Evolutionary conservation across 2,113 vertebrate genomes (phyloP), one percentile per base, ranked within the genome.

Genomic region (Pampusana beccarii): DNA sequence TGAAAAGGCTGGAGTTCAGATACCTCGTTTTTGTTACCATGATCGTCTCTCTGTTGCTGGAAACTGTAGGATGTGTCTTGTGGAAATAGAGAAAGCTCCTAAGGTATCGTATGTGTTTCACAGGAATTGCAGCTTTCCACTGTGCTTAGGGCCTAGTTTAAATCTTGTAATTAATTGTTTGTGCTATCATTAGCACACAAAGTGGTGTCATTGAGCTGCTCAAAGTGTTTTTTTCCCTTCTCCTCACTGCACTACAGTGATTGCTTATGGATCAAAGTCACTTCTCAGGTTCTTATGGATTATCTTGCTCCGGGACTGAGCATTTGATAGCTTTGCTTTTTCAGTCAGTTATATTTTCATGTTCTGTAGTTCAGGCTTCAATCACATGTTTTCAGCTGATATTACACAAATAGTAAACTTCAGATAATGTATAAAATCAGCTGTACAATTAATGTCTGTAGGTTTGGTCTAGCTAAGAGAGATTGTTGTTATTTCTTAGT

Each of bases 1-100:
- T 94, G 99, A 99, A 96, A 99, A 98, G 88, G 98, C 98, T 94
- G 99, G 99, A 71, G 98, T 99, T 95, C 99, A 99, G 98, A 99
- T 99, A 88, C 99, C 99, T 85, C 98, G 99, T 16, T 99, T 99
- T 97, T 99, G 99, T 97, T 99, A 99, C 56, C 99, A 99, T 25
- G 99, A 99, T 90, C 98, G 99, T 33, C 97, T 99, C 88, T 99
- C 99, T 34, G 98, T 99, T 69, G 99, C 99, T 93, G 99, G 99
- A 88, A 99, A 99, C 97, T 99, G 99, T 92, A 98, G 99, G 75
- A 99, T 99, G 99, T 99, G 99, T 97, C 98, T 99, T 78, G 99
- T 99, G 96, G 99, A 99, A 97, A 99, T 99, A 71, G 99, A 99
- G 95, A 99, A 98, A 94, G 99, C 98, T 61, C 99, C 99, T 64